Percentiles rank a stretch among this genome's conserved stretches.
Conservation (phyloP, 2,888 invertebrate genomes). For the Scelioninae gen. 2 region DNA sequence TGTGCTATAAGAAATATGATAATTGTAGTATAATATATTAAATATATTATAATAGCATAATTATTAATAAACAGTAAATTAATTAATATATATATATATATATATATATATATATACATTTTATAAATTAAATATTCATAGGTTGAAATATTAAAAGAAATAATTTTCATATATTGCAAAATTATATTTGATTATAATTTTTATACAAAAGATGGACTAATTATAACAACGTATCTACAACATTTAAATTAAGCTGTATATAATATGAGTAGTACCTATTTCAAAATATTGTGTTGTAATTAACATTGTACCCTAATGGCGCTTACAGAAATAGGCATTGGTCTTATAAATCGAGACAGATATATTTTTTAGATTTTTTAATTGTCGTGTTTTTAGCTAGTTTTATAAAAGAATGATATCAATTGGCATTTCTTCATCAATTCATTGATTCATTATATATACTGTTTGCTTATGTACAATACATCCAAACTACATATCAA, state of each 20-base stretch:
- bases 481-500: neutral
- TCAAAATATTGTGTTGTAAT: slow-evolving; percentile 1
- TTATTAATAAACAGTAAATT: too few species aligned
- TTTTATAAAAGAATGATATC: slow-evolving; percentile 19
- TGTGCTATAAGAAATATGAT: too few species aligned
- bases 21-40: too few species aligned
- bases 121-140: neutral
- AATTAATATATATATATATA: too few species aligned
- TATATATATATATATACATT: too few species aligned
- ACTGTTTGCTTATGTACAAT: too few species aligned
- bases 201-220: slow-evolving; percentile 29
- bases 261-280: slow-evolving; percentile 23
- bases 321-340: neutral
- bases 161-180: neutral
- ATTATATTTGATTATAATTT: slow-evolving; percentile 23
- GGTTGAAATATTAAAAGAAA: neutral
- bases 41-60: too few species aligned
- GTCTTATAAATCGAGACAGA: neutral
- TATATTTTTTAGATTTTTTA: neutral
- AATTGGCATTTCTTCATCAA: slow-evolving; percentile 13
- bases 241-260: slow-evolving; percentile 21
- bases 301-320: neutral
- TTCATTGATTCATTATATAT: neutral
- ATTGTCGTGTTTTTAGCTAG: slow-evolving; percentile 1
- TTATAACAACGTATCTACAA: slow-evolving; percentile 36